A percentile compares a stretch with the other conserved stretches of the same genome.
Conservation (phyloP, 2,113 vertebrate species). For the Cheirogaleus medius region DNA sequence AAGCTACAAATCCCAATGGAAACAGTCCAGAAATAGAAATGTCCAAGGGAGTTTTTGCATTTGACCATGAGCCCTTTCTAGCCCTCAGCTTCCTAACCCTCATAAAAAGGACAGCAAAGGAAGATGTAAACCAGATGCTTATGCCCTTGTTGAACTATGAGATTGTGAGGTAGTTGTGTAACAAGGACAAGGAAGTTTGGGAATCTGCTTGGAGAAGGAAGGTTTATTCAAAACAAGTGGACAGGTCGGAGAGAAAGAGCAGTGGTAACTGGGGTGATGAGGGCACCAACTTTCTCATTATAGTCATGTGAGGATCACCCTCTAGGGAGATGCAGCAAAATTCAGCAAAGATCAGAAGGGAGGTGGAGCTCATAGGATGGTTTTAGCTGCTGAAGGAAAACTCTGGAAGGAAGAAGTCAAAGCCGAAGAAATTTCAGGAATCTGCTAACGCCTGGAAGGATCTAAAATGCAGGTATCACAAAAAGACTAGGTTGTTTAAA, state of each 20-base stretch:
- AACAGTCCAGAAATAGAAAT: slow-evolving; percentile 14
- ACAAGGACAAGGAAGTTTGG: slow-evolving; percentile 34
- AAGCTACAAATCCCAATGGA: not conserved
- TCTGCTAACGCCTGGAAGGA: not conserved
- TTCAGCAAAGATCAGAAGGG: not conserved
- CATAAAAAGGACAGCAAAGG: not conserved
- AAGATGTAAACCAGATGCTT: not conserved
- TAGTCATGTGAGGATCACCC: not conserved
- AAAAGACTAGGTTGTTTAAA: not conserved
- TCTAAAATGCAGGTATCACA: not conserved
- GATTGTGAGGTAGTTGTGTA: slow-evolving; percentile 71
- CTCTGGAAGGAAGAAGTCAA: not conserved
- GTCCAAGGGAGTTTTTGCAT: not conserved
- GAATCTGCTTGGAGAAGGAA: not conserved
- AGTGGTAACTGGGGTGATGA: not conserved
- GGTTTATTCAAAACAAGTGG: not conserved
- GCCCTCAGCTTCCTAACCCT: not conserved
- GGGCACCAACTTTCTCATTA: not conserved
- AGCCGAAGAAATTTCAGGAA: not conserved
- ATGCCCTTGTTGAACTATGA: not conserved
- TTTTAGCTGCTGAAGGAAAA: not conserved
- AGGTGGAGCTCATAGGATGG: not conserved
- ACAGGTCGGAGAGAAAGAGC: not conserved
- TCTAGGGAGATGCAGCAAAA: not conserved
- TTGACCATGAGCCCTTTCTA: not conserved